Evolutionary conservation across 2,888 invertebrate genomes (phyloP).

Genomic region (Trichacis sp.): DNA sequence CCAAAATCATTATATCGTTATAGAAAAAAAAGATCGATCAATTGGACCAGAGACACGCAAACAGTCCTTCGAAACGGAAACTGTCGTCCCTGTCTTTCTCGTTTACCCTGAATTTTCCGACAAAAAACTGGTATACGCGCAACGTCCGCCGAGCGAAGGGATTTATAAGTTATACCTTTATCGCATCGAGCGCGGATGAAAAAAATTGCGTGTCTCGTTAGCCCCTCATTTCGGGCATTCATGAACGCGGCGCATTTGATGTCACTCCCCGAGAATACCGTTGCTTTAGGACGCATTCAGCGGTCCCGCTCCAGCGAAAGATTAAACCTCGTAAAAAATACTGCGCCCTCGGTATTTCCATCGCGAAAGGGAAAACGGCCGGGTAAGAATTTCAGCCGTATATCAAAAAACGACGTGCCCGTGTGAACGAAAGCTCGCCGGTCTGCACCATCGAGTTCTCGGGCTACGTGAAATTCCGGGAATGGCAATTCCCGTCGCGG

Average conservation of each 20-base stretch:
- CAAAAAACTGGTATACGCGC: neutral
- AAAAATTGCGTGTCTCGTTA: constrained; percentile 19
- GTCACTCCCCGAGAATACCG: constrained; percentile 12
- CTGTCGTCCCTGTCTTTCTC: constrained; percentile 8
- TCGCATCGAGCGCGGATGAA: constrained; percentile 13
- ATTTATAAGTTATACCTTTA: constrained; percentile 30
- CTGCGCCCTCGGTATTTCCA: too few species aligned
- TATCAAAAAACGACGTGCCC: constrained; percentile 56
- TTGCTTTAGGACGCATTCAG: constrained; percentile 7
- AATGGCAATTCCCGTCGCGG: neutral
- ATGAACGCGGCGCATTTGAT: constrained; percentile 17
- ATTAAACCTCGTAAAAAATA: constrained; percentile 32
- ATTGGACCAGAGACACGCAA: constrained; percentile 49
- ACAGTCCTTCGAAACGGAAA: too few species aligned
- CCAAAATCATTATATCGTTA: too few species aligned
- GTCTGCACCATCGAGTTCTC: constrained; percentile 36
- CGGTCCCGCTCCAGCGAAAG: constrained; percentile 12
- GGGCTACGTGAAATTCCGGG: neutral
- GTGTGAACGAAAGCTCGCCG: constrained; percentile 57
- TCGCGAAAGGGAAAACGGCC: too few species aligned
- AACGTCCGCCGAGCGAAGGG: neutral
- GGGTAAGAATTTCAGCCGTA: constrained; percentile 54
- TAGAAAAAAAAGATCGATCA: too few species aligned
- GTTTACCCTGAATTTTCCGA: neutral
- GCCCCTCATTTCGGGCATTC: constrained; percentile 8